Conservation (phyloP, 1,140 invertebrate species). For the Yoshiicerus persimilis region DNA sequence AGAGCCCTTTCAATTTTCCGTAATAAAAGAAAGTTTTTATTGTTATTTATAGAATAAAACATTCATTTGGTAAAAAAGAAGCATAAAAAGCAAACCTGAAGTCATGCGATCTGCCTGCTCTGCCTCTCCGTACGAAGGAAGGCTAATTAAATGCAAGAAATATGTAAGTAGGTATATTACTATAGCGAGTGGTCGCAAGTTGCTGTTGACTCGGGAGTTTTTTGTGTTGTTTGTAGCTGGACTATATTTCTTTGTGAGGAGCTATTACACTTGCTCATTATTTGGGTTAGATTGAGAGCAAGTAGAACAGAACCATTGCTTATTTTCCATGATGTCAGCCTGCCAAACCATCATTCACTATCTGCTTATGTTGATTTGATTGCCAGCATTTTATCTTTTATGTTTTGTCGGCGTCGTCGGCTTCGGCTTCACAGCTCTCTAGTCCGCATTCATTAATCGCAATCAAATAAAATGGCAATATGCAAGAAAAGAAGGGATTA, state of each 20-base stretch:
- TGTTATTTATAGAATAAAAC: neutral
- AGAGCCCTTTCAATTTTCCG: neutral
- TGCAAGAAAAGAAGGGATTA: neutral
- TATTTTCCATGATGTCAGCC: constrained; percentile 27
- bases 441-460: neutral
- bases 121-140: too few species aligned
- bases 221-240: neutral
- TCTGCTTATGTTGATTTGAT: neutral
- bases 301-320: neutral
- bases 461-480: neutral
- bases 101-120: too few species aligned
- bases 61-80: neutral
- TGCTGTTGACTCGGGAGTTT: neutral
- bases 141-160: too few species aligned
- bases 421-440: neutral
- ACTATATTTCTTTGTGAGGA: neutral
- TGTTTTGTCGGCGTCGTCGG: neutral
- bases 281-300: too few species aligned
- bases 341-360: neutral
- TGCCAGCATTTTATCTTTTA: neutral
- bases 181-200: neutral
- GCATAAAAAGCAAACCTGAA: neutral
- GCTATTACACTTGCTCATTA: neutral
- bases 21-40: neutral
- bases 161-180: neutral